Base-by-base conservation (phyloP, 1,140 invertebrate genomes). In the Magallana ariakensis region DNA sequence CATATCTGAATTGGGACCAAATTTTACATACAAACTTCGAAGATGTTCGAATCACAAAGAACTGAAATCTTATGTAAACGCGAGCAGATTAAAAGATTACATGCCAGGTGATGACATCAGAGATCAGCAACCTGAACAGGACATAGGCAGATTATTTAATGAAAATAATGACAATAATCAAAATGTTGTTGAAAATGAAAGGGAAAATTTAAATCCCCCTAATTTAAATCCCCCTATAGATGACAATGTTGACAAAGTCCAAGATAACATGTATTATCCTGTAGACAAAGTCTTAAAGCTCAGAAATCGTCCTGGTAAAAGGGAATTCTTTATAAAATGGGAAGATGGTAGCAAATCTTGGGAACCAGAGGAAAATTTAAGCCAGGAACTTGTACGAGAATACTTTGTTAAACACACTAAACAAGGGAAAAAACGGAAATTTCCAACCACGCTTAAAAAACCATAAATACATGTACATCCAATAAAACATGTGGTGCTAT, bases 281-380 rank as follows among this genome's bases (percentile, higher is more conserved):
- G 85, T 75, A 33, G 85, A 86, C 26, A 86, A 86, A 82, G 15
- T 86, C 16, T 9, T 86, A 2, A 57, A 56, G 19, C 22, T 82
- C 60, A 83, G 60, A 56, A 55, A 15, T 55, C 15, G 26, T 54
- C 46, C 58, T 54, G 85, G 80, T 26, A 53, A 87, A 87, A 82
- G 26, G 58, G 16, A 81, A 54, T 87, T 62, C 33, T 83, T 57
- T 53, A 58, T 87, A 5, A 87, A 87, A 83, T 83, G 85, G 85
- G 57, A 66, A 56, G 85, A 57, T 22, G 58, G 56, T 66, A 26
- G 53, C 13, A 87, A 87, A 87, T 55, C 85, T 11, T 87, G 85
- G 85, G 60, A 83, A 66, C 85, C 85, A 22, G 85, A 87, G 46
- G 57, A 87, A 70, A 80, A 87, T 55, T 60, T 83, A 19, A 22